These are phyloP conservation scores for Agapornis canus DNA, from an alignment of 2,797 vertebrate genomes.

Conservation along the genomic window DNA sequence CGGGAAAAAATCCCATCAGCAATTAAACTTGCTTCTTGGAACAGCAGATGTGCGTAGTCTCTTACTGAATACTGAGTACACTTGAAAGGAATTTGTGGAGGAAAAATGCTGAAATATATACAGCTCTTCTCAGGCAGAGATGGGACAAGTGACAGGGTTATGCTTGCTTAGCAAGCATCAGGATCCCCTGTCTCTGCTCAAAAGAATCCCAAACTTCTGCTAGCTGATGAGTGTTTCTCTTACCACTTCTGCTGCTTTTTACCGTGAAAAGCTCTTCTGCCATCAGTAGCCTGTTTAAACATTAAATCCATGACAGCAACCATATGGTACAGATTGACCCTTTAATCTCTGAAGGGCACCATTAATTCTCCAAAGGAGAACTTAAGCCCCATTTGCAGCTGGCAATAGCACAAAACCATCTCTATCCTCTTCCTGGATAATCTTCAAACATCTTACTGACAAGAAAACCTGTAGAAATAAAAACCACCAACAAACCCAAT, in stretches of 20 bases:
- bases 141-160: neutral
- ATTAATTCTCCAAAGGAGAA: neutral
- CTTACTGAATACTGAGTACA: slow-evolving; percentile 56
- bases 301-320: neutral
- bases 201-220: neutral
- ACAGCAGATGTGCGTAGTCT: slow-evolving; percentile 72
- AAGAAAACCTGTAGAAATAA: neutral
- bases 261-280: neutral
- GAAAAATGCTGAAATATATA: slow-evolving; percentile 6
- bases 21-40: slow-evolving; percentile 78
- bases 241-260: neutral
- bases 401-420: neutral
- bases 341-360: neutral
- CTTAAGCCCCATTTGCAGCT: neutral
- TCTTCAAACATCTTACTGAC: neutral
- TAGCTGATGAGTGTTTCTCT: neutral
- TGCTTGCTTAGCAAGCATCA: neutral
- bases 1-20: slow-evolving; percentile 71
- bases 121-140: neutral
- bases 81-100: slow-evolving; percentile 52
- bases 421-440: neutral
- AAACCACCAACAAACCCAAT: neutral
- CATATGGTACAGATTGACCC: neutral
- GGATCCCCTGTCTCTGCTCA: neutral
- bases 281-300: neutral